Conservation (phyloP, 2,113 vertebrate genomes). For the Pardalotus punctatus region DNA sequence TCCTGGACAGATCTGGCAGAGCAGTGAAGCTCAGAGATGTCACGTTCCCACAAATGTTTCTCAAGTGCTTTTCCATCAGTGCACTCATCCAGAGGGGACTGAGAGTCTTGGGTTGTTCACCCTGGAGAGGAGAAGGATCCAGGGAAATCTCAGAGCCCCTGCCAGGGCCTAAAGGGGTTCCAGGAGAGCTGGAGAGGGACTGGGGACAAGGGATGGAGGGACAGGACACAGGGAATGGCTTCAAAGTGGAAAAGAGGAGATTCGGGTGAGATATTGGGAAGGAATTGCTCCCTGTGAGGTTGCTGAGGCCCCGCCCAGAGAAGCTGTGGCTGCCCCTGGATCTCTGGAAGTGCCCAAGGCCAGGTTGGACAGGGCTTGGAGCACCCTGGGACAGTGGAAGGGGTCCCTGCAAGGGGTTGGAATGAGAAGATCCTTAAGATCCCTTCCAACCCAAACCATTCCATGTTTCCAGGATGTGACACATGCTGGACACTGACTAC, state of each 20-base stretch:
- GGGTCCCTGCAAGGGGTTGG: background rate
- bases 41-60: background rate
- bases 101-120: background rate
- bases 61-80: background rate
- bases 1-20: background rate
- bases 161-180: background rate
- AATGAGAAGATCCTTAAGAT: background rate
- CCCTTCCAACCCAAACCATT: background rate
- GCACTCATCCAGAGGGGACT: background rate
- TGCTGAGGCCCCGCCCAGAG: background rate
- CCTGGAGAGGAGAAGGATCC: background rate
- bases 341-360: background rate
- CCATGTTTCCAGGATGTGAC: background rate
- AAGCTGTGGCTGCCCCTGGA: background rate
- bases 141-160: accelerated
- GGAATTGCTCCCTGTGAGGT: accelerated
- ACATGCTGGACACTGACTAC: background rate
- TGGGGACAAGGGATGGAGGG: accelerated
- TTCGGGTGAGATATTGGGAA: background rate
- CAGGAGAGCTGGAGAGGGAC: background rate
- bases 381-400: accelerated
- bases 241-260: background rate
- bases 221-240: background rate
- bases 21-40: background rate
- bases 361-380: accelerated